phyloP scores from a whole-genome alignment of 2,113 vertebrate genomes.

The Caranx melampygus region DNA sequence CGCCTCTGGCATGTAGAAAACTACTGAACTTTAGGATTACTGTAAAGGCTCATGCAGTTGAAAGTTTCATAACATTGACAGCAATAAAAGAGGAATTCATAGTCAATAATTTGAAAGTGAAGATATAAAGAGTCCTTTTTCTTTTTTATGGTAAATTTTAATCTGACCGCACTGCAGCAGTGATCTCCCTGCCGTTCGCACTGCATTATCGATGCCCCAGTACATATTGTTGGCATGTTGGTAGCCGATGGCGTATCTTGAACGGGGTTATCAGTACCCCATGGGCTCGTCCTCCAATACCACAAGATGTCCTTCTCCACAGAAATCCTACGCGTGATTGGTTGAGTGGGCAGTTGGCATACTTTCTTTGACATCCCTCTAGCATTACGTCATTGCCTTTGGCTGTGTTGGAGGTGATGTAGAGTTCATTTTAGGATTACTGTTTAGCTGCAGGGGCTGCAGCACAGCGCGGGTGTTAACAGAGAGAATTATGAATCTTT shows the following conservation, averaged over 20 bases:
- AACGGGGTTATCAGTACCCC: conserved; percentile 55
- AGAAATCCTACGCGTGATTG: conserved; percentile 55
- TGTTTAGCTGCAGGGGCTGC: conserved; percentile 43
- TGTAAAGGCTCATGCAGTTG: no score
- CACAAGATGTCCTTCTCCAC: conserved; percentile 47
- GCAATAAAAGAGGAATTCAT: neutral
- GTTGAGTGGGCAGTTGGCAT: conserved; percentile 66
- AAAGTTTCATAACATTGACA: neutral
- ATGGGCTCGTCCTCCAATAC: conserved; percentile 46
- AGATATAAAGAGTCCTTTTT: conserved; percentile 4
- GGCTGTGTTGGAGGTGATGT: conserved; percentile 71
- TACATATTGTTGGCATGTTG: conserved; percentile 57
- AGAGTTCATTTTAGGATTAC: conserved; percentile 78
- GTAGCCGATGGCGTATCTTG: conserved; percentile 44
- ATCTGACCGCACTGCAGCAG: conserved; percentile 9
- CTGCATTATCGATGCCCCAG: conserved; percentile 32
- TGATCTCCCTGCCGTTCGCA: conserved; percentile 21
- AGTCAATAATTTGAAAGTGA: conserved; percentile 1
- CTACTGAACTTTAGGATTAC: neutral
- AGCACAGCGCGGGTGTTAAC: conserved; percentile 56
- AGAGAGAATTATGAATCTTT: conserved; percentile 71
- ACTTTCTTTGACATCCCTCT: conserved; percentile 49
- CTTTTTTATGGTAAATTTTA: neutral
- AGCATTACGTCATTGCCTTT: conserved; percentile 56
- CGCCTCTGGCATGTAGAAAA: neutral